Evolutionary conservation across 37 sponge, comb jelly and placozoan genomes (phyloP).

Genomic region (Aphrocallistes beatrix): DNA sequence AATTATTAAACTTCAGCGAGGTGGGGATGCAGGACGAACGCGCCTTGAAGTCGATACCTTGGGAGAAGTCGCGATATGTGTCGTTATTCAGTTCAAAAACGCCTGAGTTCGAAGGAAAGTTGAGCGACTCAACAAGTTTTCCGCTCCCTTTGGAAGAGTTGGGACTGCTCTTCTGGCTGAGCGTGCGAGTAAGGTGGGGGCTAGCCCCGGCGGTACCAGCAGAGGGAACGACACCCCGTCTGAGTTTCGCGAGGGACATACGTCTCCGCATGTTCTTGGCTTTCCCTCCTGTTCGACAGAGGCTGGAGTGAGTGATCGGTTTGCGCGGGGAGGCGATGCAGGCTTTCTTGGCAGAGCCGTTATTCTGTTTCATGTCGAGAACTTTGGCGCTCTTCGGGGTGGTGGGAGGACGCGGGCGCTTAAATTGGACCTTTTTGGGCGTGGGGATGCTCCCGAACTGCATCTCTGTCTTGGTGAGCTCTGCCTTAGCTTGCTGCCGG

Average conservation of each 20-base stretch:
- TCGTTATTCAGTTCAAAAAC: not conserved
- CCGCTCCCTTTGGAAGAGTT: not conserved
- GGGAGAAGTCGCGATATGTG: not conserved
- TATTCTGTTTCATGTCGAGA: not conserved
- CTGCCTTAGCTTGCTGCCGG: not conserved
- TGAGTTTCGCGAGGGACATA: not conserved
- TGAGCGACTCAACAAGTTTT: not conserved
- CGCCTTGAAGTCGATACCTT: not conserved
- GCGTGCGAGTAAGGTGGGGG: not conserved
- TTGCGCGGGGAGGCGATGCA: not conserved
- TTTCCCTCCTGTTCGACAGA: not conserved
- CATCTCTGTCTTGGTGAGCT: not conserved
- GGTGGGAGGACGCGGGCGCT: not conserved
- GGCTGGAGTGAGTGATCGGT: constrained; percentile 19
- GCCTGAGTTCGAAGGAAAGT: not conserved
- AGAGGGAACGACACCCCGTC: not conserved
- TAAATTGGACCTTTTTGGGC: not conserved
- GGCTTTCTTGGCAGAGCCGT: not conserved
- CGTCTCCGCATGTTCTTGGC: constrained; percentile 4
- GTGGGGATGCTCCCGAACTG: not conserved
- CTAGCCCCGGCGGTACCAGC: not conserved
- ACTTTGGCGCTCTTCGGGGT: not conserved
- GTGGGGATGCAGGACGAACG: constrained; percentile 3
- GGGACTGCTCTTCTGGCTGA: not conserved
- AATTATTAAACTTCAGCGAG: not conserved